phyloP scores from a whole-genome alignment of 2,797 vertebrate genomes.

The Rhadinocentrus ornatus region DNA sequence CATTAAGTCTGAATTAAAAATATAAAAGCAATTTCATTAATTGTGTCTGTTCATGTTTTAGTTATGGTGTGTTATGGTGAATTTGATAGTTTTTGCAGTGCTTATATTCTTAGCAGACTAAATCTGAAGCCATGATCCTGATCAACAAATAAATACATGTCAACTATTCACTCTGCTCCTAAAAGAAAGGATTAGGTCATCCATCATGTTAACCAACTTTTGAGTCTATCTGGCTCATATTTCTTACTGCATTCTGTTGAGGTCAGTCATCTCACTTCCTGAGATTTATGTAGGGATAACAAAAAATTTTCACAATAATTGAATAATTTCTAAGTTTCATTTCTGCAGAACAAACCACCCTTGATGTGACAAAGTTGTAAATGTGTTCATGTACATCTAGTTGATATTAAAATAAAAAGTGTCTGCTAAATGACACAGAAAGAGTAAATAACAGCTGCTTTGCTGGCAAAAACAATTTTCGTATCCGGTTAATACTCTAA shows the following conservation, averaged over 20 bases:
- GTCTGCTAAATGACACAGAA: too few relatives aligned
- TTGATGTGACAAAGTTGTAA: too few relatives aligned
- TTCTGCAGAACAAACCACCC: too few relatives aligned
- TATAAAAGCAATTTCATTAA: background rate
- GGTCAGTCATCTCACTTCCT: background rate
- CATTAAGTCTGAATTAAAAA: background rate
- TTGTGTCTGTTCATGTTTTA: background rate
- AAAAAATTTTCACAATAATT: too few relatives aligned
- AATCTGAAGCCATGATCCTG: background rate
- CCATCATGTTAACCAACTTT: background rate
- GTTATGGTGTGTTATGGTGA: background rate
- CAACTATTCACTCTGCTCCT: background rate
- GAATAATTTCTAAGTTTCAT: background rate
- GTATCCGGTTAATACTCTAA: too few relatives aligned
- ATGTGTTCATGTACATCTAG: too few relatives aligned
- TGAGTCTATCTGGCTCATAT: background rate
- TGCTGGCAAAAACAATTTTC: too few relatives aligned
- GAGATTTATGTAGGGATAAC: too few relatives aligned
- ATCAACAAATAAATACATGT: background rate
- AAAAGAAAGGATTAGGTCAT: background rate
- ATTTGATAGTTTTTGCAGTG: background rate
- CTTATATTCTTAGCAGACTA: background rate
- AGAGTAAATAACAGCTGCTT: too few relatives aligned
- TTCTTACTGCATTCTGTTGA: background rate
- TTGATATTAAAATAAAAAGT: too few relatives aligned